Conservation (phyloP, 2,888 invertebrate genomes). For the Amphiduros pacificus region DNA sequence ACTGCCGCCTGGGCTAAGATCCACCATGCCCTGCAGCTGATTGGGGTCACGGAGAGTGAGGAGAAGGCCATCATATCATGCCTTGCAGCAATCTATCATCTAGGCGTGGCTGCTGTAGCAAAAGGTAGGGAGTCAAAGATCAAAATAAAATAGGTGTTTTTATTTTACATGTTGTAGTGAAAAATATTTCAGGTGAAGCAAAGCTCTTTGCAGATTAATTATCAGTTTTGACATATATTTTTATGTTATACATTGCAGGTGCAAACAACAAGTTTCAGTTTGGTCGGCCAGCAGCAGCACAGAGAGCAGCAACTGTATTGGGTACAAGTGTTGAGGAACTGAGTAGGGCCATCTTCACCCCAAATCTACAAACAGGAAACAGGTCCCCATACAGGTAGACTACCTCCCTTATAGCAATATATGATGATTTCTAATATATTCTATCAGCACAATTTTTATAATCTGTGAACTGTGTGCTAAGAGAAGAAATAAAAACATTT, state of each 20-base stretch:
- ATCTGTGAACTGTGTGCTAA: too few relatives aligned
- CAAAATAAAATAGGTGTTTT: too few relatives aligned
- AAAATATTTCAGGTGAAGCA: too few relatives aligned
- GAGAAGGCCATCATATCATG: constrained; percentile 83
- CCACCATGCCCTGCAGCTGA: constrained; percentile 73
- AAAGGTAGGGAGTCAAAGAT: constrained; percentile 55
- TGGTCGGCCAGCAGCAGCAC: constrained; percentile 52
- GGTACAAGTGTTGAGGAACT: constrained; percentile 83
- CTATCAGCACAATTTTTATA: too few relatives aligned
- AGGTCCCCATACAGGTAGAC: too few relatives aligned
- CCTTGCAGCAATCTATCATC: constrained; percentile 89
- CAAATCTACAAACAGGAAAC: constrained; percentile 2
- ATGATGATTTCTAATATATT: too few relatives aligned
- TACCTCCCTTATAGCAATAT: too few relatives aligned
- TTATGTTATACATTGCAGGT: too few relatives aligned
- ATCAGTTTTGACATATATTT: too few relatives aligned
- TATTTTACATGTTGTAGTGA: too few relatives aligned
- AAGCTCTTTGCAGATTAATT: too few relatives aligned
- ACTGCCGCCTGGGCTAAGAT: constrained; percentile 81
- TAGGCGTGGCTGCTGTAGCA: constrained; percentile 72
- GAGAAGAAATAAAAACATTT: too few relatives aligned
- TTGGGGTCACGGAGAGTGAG: constrained; percentile 78
- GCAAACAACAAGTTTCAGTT: constrained; percentile 61
- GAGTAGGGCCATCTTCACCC: constrained; percentile 72
- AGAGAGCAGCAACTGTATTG: constrained; percentile 53